Conservation (phyloP, 2,113 vertebrate genomes). For the Amblyopsis rosae region DNA sequence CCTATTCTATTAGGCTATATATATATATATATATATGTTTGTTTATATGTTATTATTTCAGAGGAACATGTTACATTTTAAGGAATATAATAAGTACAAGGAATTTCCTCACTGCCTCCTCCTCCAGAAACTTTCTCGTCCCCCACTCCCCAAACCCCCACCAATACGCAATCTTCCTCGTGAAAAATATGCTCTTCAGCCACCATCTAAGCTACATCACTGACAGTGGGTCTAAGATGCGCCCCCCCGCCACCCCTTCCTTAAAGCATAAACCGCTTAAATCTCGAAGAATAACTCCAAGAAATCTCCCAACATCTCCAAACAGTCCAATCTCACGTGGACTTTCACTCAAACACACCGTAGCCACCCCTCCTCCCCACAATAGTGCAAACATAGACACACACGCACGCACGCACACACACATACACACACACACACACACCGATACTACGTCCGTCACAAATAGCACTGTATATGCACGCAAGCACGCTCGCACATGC, state of each 20-base stretch:
- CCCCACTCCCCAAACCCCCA: background rate
- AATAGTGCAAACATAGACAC: too few species aligned
- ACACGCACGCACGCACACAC: slow-evolving; percentile 9
- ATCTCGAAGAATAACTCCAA: slow-evolving; percentile 51
- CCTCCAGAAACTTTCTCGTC: slow-evolving; percentile 57
- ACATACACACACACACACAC: background rate
- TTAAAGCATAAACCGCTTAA: slow-evolving; percentile 57
- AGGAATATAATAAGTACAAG: slow-evolving; percentile 37
- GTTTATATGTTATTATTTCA: too few species aligned
- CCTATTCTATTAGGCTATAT: too few species aligned
- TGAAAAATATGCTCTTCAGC: slow-evolving; percentile 58
- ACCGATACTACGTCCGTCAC: slow-evolving; percentile 6
- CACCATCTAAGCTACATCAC: slow-evolving; percentile 55
- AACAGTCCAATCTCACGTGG: slow-evolving; percentile 21
- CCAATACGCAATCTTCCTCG: slow-evolving; percentile 28
- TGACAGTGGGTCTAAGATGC: slow-evolving; percentile 56
- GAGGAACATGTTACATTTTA: too few species aligned
- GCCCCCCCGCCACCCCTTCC: too few species aligned
- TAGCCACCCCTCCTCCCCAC: background rate
- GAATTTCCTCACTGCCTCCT: slow-evolving; percentile 60
- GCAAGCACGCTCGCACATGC: slow-evolving; percentile 39
- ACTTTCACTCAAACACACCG: background rate
- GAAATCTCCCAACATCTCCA: slow-evolving; percentile 42
- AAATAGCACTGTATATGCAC: slow-evolving; percentile 41
- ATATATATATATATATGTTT: too few species aligned